A percentile compares a stretch with the other conserved stretches of the same genome.
Evolutionary conservation across 2,797 vertebrate genomes (phyloP).

Genomic region (Sebastes aleutianus): DNA sequence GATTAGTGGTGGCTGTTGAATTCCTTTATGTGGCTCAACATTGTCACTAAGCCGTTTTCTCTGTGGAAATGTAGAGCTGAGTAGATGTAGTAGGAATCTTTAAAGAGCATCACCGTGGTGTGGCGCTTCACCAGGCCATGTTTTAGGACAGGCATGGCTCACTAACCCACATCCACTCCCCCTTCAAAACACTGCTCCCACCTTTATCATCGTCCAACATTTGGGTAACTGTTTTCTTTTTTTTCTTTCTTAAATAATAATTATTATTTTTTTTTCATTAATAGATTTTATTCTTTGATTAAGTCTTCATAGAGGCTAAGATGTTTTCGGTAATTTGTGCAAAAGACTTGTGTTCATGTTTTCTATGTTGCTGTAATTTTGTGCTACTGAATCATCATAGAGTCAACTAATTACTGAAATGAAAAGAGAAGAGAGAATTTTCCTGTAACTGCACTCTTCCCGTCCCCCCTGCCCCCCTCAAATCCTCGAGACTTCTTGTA

Average conservation of each 20-base stretch:
- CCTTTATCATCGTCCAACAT: constrained; percentile 58
- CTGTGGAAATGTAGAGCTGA: constrained; percentile 88
- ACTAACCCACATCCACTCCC: constrained; percentile 57
- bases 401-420: constrained; percentile 80
- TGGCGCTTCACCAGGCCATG: constrained; percentile 71
- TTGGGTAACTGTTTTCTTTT: constrained; percentile 45
- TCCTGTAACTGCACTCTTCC: constrained; percentile 90
- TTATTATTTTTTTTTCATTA: constrained; percentile 36
- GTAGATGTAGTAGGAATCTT: constrained; percentile 80
- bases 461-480: constrained; percentile 44
- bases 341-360: constrained; percentile 91
- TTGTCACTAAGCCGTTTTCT: constrained; percentile 81
- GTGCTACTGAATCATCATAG: constrained; percentile 93
- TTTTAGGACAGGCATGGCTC: constrained; percentile 67
- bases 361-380: constrained; percentile 96
- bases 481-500: constrained; percentile 92
- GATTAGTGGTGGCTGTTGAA: constrained; percentile 81
- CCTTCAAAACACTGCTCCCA: constrained; percentile 46
- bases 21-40: constrained; percentile 77
- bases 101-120: constrained; percentile 73
- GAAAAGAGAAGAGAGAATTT: constrained; percentile 84
- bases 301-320: constrained; percentile 83
- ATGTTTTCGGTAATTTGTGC: constrained; percentile 88
- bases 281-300: constrained; percentile 71
- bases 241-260: constrained; percentile 29